These are phyloP conservation scores for cattle (Bos taurus) DNA, from an alignment of 2,113 vertebrate species.

Conservation along the genomic window DNA sequence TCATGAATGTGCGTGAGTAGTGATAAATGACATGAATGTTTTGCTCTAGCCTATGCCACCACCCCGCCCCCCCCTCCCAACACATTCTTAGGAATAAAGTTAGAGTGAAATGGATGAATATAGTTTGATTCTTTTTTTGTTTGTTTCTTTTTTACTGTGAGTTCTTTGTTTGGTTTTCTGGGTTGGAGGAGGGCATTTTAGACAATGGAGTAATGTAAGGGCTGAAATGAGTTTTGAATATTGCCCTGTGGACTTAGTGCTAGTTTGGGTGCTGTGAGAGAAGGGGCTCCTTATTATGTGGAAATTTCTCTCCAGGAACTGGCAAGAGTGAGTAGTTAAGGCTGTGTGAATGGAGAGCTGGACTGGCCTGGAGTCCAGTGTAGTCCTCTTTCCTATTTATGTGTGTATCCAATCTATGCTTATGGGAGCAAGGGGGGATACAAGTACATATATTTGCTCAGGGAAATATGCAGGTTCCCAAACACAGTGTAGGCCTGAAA, in stretches of 20 bases:
- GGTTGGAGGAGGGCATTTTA: not conserved
- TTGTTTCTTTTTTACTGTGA: not conserved
- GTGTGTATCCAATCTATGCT: not conserved
- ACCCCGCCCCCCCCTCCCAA: fast-evolving
- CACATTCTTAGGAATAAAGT: not conserved
- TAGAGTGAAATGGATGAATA: not conserved
- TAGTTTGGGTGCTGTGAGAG: not conserved
- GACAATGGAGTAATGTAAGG: not conserved
- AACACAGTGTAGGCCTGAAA: not conserved
- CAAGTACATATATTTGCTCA: not conserved
- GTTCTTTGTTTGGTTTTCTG: not conserved
- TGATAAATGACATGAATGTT: not conserved
- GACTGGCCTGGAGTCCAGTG: not conserved
- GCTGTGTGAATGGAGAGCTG: not conserved
- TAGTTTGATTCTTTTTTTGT: not conserved
- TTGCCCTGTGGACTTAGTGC: not conserved
- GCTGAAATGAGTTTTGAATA: not conserved
- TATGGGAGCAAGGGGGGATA: not conserved
- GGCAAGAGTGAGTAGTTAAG: not conserved
- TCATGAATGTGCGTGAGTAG: not conserved
- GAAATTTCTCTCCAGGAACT: not conserved
- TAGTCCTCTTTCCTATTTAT: not conserved
- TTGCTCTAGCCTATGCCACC: not conserved
- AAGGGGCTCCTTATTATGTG: not conserved
- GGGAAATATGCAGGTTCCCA: not conserved